phyloP scores from a whole-genome alignment of 1,140 invertebrate genomes.

The Zophobas atratus region DNA sequence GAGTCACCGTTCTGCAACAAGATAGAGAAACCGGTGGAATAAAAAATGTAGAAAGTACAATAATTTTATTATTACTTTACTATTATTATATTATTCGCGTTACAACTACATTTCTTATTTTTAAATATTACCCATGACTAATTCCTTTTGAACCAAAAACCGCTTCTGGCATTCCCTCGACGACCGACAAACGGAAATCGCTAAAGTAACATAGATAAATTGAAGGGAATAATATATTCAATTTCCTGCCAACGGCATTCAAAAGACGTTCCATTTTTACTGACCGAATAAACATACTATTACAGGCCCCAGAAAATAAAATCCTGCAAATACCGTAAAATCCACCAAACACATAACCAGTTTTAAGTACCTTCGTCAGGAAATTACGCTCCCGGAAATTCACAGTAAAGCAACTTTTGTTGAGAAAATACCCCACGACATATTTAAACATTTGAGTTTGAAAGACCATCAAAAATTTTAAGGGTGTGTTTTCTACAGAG shows the following conservation, averaged over 20 bases:
- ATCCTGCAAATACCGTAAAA: not conserved
- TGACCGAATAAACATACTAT: slow-evolving; percentile 7
- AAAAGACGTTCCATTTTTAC: slow-evolving; percentile 3
- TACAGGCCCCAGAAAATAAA: not conserved
- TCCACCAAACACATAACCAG: not conserved
- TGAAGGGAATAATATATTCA: slow-evolving; percentile 34
- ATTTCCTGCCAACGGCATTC: slow-evolving; percentile 19
- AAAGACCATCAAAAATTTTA: not conserved
- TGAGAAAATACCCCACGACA: not conserved
- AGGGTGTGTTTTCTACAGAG: not conserved
- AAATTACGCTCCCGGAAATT: slow-evolving; percentile 2
- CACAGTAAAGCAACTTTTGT: not conserved
- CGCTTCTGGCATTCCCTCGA: slow-evolving; percentile 1
- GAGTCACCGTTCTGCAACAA: too few species aligned
- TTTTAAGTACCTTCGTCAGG: not conserved
- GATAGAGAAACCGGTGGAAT: too few species aligned
- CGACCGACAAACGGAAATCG: slow-evolving; percentile 11
- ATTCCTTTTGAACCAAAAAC: slow-evolving; percentile 5
- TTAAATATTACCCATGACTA: not conserved
- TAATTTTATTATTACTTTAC: too few species aligned
- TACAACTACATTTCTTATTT: too few species aligned
- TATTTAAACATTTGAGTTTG: not conserved
- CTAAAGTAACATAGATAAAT: slow-evolving; percentile 11
- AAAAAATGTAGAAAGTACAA: too few species aligned
- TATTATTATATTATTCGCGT: too few species aligned